phyloP scores from a whole-genome alignment of 2,888 invertebrate species.

The Drosophila koepferae region DNA sequence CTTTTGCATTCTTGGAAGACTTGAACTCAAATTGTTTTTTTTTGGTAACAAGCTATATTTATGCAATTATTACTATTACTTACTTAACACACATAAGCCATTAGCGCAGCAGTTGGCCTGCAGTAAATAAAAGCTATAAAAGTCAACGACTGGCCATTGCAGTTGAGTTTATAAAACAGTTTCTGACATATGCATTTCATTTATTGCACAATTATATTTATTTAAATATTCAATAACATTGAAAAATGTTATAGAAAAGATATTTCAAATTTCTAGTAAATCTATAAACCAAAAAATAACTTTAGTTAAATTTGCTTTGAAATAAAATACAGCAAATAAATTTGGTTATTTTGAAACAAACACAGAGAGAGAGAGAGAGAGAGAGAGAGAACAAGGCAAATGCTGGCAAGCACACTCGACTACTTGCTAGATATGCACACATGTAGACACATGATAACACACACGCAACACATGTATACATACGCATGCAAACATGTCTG shows the following conservation, averaged over 20 bases:
- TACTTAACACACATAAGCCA: background rate
- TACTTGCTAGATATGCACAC: constrained; percentile 2
- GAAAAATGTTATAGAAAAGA: background rate
- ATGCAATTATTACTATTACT: background rate
- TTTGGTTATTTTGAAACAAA: constrained; percentile 16
- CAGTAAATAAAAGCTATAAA: background rate
- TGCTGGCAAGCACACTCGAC: constrained; percentile 31
- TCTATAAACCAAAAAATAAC: background rate
- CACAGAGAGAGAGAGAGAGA: background rate
- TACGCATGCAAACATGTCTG: constrained; percentile 11
- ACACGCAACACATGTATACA: background rate
- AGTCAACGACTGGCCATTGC: background rate
- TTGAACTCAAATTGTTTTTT: background rate
- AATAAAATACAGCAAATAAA: constrained; percentile 17
- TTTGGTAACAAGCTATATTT: background rate
- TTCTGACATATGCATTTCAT: background rate
- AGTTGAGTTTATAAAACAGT: background rate
- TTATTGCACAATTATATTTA: background rate
- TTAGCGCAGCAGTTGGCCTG: background rate
- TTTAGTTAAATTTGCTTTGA: background rate
- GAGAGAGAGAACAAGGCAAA: constrained; percentile 23
- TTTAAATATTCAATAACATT: background rate
- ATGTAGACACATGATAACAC: background rate
- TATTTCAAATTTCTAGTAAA: background rate
- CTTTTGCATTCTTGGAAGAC: background rate